phyloP scores from a whole-genome alignment of 2,797 vertebrate genomes.

The Mallotus villosus region DNA sequence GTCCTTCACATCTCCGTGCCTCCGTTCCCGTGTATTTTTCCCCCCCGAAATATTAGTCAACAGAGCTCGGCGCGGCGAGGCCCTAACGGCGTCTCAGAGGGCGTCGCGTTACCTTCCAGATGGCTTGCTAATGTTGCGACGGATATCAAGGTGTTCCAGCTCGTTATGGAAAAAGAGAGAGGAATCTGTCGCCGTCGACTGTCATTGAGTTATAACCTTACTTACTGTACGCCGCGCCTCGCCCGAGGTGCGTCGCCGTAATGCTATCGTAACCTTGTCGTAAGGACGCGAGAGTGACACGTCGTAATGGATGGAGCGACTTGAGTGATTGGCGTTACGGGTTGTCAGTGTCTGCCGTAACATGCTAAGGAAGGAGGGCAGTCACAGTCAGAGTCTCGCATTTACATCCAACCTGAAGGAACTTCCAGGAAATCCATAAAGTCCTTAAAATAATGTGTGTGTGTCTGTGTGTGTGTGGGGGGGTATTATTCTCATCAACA shows the following conservation, averaged over 20 bases:
- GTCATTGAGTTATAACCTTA: slow-evolving; percentile 73
- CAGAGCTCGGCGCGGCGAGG: slow-evolving; percentile 58
- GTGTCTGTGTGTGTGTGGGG: no score
- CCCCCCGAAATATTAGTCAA: slow-evolving; percentile 74
- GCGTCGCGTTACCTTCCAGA: slow-evolving; percentile 76
- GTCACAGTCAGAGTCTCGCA: slow-evolving; percentile 50
- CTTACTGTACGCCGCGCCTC: slow-evolving; percentile 49
- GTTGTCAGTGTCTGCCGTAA: slow-evolving; percentile 46
- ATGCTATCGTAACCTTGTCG: slow-evolving; percentile 70
- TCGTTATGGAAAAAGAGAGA: slow-evolving; percentile 79
- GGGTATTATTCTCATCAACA: no score
- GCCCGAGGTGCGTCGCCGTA: slow-evolving; percentile 34
- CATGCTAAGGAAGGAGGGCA: slow-evolving; percentile 47
- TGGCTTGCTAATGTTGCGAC: slow-evolving; percentile 75
- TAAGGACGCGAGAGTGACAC: slow-evolving; percentile 62
- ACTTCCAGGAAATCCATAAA: background rate
- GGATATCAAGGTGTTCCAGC: slow-evolving; percentile 78
- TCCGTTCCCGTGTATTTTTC: slow-evolving; percentile 62
- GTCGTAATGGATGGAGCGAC: slow-evolving; percentile 62
- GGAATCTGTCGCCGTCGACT: slow-evolving; percentile 64
- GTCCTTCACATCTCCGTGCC: slow-evolving; percentile 71
- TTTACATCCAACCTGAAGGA: background rate
- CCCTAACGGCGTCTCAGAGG: slow-evolving; percentile 65
- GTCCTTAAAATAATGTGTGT: no score
- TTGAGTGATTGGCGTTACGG: slow-evolving; percentile 46